These are phyloP conservation scores for Argyresthia goedartella DNA, from an alignment of 2,888 invertebrate genomes.

Conservation along the genomic window DNA sequence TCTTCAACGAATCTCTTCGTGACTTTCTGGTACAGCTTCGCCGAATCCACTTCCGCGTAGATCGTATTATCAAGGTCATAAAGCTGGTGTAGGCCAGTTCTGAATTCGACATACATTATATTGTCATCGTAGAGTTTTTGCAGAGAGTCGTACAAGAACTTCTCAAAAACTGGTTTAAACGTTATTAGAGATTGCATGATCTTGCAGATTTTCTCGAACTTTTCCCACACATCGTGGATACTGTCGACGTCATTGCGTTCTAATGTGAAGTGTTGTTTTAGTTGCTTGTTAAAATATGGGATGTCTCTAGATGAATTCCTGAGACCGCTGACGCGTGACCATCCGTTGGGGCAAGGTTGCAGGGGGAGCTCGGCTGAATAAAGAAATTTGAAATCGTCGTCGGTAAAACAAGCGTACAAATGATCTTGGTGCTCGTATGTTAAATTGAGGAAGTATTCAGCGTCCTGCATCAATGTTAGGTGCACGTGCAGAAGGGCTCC, in stretches of 20 bases:
- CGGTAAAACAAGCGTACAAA: conserved; percentile 65
- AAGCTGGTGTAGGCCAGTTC: conserved; percentile 68
- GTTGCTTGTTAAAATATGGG: conserved; percentile 55
- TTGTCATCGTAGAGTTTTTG: conserved; percentile 76
- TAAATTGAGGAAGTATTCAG: conserved; percentile 70
- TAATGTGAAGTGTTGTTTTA: conserved; percentile 68
- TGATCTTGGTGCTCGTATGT: conserved; percentile 68
- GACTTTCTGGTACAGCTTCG: conserved; percentile 65
- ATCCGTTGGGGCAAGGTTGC: conserved; percentile 43
- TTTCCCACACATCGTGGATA: conserved; percentile 71
- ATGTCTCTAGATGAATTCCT: conserved; percentile 51
- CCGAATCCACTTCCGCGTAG: conserved; percentile 63
- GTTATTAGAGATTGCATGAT: conserved; percentile 65
- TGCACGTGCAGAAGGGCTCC: conserved; percentile 80
- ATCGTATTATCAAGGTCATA: conserved; percentile 74
- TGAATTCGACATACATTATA: conserved; percentile 77
- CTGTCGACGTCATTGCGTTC: conserved; percentile 49
- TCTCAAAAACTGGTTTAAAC: conserved; percentile 74
- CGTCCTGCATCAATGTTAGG: conserved; percentile 72
- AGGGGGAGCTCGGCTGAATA: conserved; percentile 39
- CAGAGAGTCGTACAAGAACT: conserved; percentile 73
- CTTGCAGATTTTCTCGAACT: conserved; percentile 65
- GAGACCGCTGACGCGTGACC: conserved; percentile 61
- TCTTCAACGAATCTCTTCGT: conserved; percentile 67
- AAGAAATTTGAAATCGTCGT: conserved; percentile 33